Conservation (phyloP, 1,140 invertebrate genomes). For the Drosophila ogumai region DNA sequence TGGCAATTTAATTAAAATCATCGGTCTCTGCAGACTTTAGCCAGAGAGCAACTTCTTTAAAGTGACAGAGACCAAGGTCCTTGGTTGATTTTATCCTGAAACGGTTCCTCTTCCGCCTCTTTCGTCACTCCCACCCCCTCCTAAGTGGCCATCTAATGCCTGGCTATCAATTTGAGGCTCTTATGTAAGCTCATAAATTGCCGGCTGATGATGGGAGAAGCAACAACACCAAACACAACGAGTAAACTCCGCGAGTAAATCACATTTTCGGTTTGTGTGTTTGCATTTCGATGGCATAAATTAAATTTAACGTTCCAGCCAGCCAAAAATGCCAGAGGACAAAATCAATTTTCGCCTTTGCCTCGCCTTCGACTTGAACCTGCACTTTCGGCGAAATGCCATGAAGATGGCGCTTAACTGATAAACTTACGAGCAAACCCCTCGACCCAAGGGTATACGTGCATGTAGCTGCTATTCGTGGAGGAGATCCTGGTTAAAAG, state of each 20-base stretch:
- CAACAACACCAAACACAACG: constrained; percentile 21
- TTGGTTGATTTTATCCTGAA: background rate
- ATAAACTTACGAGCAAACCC: constrained; percentile 50
- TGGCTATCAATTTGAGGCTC: constrained; percentile 64
- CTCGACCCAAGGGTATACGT: constrained; percentile 8
- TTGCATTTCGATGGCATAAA: constrained; percentile 66
- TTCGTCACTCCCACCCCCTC: background rate
- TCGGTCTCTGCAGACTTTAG: background rate
- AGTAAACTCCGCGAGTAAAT: constrained; percentile 60
- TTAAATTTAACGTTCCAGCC: constrained; percentile 64
- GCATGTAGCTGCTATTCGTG: constrained; percentile 6
- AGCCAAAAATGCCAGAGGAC: constrained; percentile 16
- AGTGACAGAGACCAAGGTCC: background rate
- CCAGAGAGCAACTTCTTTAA: background rate
- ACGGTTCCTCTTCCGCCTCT: background rate
- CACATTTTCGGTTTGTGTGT: constrained; percentile 63
- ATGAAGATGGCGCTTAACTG: constrained; percentile 59
- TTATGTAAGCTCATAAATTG: constrained; percentile 72
- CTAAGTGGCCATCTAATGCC: constrained; percentile 47
- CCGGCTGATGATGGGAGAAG: background rate
- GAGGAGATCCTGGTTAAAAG: constrained; percentile 31
- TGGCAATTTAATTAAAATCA: constrained; percentile 17
- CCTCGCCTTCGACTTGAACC: constrained; percentile 6
- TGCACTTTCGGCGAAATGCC: constrained; percentile 56
- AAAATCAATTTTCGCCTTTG: constrained; percentile 65